Percentiles rank a stretch among this genome's conserved stretches.
phyloP scores from a whole-genome alignment of 2,113 vertebrate species.

The Beaufortia kweichowensis region DNA sequence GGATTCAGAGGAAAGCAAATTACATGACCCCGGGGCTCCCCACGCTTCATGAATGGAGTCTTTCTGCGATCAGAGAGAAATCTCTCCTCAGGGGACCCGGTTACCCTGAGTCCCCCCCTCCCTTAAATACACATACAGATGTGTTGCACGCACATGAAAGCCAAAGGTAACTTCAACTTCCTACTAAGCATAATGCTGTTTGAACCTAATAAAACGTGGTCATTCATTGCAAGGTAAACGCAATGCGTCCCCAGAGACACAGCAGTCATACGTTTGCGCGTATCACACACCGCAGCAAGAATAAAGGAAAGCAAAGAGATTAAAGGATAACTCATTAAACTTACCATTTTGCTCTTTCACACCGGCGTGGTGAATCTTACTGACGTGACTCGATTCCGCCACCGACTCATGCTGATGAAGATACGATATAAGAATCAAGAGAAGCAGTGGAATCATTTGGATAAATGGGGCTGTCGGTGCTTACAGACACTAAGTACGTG shows the following conservation, averaged over 20 bases:
- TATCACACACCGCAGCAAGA: neutral
- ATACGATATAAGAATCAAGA: constrained; percentile 88
- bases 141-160: constrained; percentile 80
- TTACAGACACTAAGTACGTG: constrained; percentile 69
- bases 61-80: constrained; percentile 81
- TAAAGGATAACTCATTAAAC: constrained; percentile 42
- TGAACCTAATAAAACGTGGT: constrained; percentile 73
- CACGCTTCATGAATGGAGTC: constrained; percentile 85
- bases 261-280: neutral
- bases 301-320: neutral
- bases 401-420: constrained; percentile 81
- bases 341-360: constrained; percentile 94
- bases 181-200: constrained; percentile 82
- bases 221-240: constrained; percentile 13
- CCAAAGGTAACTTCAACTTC: constrained; percentile 87
- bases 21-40: constrained; percentile 79
- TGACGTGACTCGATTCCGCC: constrained; percentile 86
- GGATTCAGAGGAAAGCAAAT: constrained; percentile 87
- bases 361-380: constrained; percentile 83
- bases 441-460: constrained; percentile 95
- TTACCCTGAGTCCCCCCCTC: constrained; percentile 73
- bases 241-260: neutral
- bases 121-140: constrained; percentile 81
- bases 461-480: constrained; percentile 71
- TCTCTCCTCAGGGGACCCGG: constrained; percentile 78